These are phyloP conservation scores for Acipenser transmontanus DNA, from an alignment of 2,797 vertebrate species.

Conservation along the genomic window DNA sequence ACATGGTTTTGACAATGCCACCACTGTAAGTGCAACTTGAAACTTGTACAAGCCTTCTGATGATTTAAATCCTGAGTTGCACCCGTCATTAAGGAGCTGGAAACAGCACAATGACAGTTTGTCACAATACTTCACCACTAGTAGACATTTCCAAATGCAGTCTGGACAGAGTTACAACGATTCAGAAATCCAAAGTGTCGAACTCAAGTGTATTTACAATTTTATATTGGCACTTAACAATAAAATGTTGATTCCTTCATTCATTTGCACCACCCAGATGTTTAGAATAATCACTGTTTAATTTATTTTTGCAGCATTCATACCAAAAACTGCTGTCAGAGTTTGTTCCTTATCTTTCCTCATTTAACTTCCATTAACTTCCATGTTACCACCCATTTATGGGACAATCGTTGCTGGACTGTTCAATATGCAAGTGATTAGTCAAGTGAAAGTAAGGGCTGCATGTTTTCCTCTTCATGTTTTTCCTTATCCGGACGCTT, in stretches of 20 bases:
- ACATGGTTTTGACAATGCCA: not conserved
- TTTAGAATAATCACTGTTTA: not conserved
- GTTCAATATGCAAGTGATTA: constrained; percentile 38
- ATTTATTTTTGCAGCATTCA: not conserved
- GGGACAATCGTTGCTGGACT: not conserved
- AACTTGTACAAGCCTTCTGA: not conserved
- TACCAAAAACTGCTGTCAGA: not conserved
- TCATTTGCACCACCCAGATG: constrained; percentile 35
- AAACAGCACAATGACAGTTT: constrained; percentile 20
- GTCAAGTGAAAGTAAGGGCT: constrained; percentile 95
- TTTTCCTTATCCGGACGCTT: constrained; percentile 90
- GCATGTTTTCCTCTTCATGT: constrained; percentile 93
- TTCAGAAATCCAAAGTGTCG: constrained; percentile 51
- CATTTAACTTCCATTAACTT: not conserved
- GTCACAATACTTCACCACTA: constrained; percentile 35
- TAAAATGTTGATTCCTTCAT: constrained; percentile 54
- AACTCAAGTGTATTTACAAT: constrained; percentile 72
- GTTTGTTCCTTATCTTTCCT: not conserved
- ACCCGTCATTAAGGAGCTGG: constrained; percentile 19
- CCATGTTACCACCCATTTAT: not conserved
- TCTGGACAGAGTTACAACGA: constrained; percentile 45
- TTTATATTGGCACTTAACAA: constrained; percentile 94
- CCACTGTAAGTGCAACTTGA: not conserved
- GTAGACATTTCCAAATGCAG: constrained; percentile 40
- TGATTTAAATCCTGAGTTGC: constrained; percentile 39